A percentile compares a stretch with the other conserved stretches of the same genome.
Conservation (phyloP, 2,113 vertebrate species). For the Chelonoidis abingdonii region DNA sequence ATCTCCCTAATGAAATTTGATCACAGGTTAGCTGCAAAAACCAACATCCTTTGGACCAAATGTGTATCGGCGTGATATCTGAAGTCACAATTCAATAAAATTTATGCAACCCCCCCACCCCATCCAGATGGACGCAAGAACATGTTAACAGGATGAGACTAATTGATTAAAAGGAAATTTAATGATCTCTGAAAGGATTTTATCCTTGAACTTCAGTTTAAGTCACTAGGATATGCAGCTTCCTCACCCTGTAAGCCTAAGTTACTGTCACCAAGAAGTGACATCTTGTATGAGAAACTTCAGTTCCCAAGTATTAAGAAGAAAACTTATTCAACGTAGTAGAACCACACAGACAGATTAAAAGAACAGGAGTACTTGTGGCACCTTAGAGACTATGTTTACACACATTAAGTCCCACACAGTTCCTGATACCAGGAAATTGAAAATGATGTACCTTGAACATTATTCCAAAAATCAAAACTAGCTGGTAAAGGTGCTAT, state of each 20-base stretch:
- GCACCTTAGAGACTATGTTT: neutral
- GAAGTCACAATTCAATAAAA: neutral
- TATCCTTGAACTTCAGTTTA: neutral
- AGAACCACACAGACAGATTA: neutral
- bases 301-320: neutral
- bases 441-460: neutral
- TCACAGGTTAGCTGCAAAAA: slow-evolving; percentile 23
- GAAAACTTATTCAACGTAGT: neutral
- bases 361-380: too few species aligned
- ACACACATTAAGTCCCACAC: neutral
- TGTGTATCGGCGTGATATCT: neutral
- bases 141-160: neutral
- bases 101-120: too few species aligned
- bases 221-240: neutral
- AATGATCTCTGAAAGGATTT: neutral
- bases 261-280: neutral
- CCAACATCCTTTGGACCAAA: neutral
- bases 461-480: neutral
- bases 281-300: neutral
- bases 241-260: neutral
- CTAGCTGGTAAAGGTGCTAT: neutral
- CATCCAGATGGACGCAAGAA: neutral
- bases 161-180: neutral
- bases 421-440: neutral
- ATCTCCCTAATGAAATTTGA: slow-evolving; percentile 28